Evolutionary conservation across 64 coral and sea anemone species (phyloP).

Genomic region (Montipora efflorescens): DNA sequence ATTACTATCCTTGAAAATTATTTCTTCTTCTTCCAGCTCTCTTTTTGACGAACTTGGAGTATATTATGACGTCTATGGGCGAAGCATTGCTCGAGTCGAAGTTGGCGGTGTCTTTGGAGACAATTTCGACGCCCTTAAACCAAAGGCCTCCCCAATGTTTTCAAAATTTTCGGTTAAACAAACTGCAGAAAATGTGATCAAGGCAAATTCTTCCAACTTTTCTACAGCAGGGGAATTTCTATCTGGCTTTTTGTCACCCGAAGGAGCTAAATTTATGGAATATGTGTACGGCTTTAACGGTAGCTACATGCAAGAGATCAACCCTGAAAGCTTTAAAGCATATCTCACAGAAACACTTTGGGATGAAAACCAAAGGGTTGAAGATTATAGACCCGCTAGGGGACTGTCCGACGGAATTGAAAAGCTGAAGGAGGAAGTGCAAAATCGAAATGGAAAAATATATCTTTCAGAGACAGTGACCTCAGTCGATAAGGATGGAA

Average conservation of each 20-base stretch:
- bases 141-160: conserved; percentile 7
- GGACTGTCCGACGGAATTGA: background rate
- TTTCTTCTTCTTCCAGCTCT: background rate
- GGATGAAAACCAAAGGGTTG: fast-evolving
- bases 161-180: background rate
- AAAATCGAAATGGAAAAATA: background rate
- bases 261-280: background rate
- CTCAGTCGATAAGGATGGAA: background rate
- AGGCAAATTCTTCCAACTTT: background rate
- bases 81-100: background rate
- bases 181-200: background rate
- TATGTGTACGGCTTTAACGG: background rate
- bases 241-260: background rate
- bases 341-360: background rate
- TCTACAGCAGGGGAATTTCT: conserved; percentile 19
- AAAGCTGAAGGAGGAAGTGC: background rate
- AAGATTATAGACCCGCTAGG: background rate
- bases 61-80: background rate
- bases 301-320: conserved; percentile 2
- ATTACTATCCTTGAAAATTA: too few species aligned
- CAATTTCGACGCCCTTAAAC: background rate
- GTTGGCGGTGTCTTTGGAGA: background rate
- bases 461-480: conserved; percentile 1
- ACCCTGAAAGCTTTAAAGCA: background rate
- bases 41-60: background rate